Evolutionary conservation across 2,113 vertebrate species (phyloP), one percentile per base, ranked within the genome.

Genomic region (Oplegnathus fasciatus): DNA sequence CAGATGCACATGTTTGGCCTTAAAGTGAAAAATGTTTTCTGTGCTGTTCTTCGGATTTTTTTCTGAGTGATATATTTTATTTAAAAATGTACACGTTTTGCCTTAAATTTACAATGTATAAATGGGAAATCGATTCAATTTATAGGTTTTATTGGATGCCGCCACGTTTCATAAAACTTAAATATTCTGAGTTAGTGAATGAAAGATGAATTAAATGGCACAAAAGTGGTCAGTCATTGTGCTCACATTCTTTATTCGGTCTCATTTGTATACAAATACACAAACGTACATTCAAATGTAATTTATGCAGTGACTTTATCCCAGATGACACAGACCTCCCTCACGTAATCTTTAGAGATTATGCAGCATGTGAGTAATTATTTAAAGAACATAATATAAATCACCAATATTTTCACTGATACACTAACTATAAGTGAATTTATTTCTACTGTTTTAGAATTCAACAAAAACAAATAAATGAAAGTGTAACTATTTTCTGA

Each of bases 241-340:
- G 24, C 28, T 81, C 22, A 50, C 30, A 17, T 37, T 64, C 28
- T 93, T 92, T 92, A 91, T 91, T 91, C 40, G 70, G 61, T 28
- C 37, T 78, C 14, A 55, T 71, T 86, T 85, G 67, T 52, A 55
- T 67, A 75, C 65, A 89, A 78, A 84, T 82, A 85, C 66, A 60
- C 40, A 48, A 13, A 64, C 17, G 37, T 32, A 79, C 52, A 72
- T 62, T 22, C 11, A 70, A 22, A 14, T 78, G 28, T 28, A 17
- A 40, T 15, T 46, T 8, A 52, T 46, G 30, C 15, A 50, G 22
- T 46, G 11, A 5, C 57, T 75, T 68, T 4, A 78, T 58, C 22
- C 82, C 14, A 62, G 30, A 54, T 46, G 34, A 44, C 48, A 75
- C 9, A 42, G 28, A 61, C 24, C 10, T 55, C 15, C 32, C 20